Base-by-base conservation (phyloP, 2,888 invertebrate species). In the Hemistola chrysoprasaria region DNA sequence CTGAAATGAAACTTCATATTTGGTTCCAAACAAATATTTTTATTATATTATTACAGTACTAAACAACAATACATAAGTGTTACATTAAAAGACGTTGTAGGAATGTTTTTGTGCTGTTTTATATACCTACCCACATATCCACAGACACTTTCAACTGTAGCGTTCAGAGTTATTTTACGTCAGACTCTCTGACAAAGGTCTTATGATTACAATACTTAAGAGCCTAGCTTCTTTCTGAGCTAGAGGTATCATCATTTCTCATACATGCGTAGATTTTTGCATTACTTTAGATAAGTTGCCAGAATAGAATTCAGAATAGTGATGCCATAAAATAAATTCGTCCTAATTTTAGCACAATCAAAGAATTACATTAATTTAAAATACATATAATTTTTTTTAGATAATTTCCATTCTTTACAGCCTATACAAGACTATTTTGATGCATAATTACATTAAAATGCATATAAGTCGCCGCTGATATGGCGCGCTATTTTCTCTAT, bases 51-150 rank as follows among this genome's bases (percentile, higher is more conserved):
- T 16, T 16, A 16, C 16, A 16, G 4, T 50, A 47, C 47, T 45
- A 53, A 50, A 43, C 23, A 48, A 48, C 48, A 47, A 46, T 40
- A 24, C 34, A 26, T 26, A 16, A 16, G 32, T 35, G 45, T 43
- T 43, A 25, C n/a, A 32, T 21, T 24, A 26, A 27, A 31, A 36
- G 5, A 26, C 25, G 38, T 37, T 33, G 39, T 26, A 27, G 50
- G 53, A 48, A 53, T 50, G 47, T 36, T 7, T 37, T 45, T 50
- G 50, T 44, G 50, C 50, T 40, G 27, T 28, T 25, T 25, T 34
- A 28, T 29, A 23, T 28, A 16, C 9, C 24, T 27, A 20, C 11
- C 10, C 24, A 8, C 6, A 16, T 8, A 8, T 9, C 8, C 25
- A 25, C 25, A n/a, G n/a, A n/a, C n/a, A n/a, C n/a, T n/a, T n/a